Percentiles rank a stretch among this genome's conserved stretches.
Conservation (phyloP, 2,888 invertebrate genomes). For the Gymnosoma rotundatum region DNA sequence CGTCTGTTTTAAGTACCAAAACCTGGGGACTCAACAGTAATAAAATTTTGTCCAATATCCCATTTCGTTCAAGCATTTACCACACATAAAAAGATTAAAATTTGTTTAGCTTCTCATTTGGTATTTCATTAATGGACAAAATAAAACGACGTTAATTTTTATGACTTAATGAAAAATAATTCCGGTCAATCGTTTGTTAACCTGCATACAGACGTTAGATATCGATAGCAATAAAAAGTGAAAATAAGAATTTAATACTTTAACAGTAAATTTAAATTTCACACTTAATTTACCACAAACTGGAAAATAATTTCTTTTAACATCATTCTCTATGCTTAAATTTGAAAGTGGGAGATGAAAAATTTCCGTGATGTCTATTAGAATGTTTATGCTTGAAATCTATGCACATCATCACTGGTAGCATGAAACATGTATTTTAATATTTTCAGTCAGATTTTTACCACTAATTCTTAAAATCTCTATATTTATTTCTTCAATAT, state of each 20-base stretch:
- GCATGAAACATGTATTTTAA: no score
- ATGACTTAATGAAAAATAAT: conserved; percentile 41
- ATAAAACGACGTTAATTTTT: conserved; percentile 23
- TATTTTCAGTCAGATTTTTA: no score
- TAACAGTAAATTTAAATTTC: conserved; percentile 31
- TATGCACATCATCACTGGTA: no score
- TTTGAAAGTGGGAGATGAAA: neutral
- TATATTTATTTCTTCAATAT: no score
- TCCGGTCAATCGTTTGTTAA: neutral
- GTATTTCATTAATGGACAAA: conserved; percentile 16
- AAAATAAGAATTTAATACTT: neutral
- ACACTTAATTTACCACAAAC: conserved; percentile 26
- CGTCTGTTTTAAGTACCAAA: neutral
- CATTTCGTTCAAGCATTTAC: conserved; percentile 15
- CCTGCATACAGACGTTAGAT: neutral
- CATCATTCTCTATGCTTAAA: neutral
- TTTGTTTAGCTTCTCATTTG: conserved; percentile 5
- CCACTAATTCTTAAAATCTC: no score
- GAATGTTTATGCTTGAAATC: no score
- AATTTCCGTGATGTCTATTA: neutral
- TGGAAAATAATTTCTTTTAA: neutral
- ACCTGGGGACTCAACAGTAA: conserved; percentile 15
- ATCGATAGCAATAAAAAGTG: conserved; percentile 17
- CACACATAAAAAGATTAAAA: conserved; percentile 16
- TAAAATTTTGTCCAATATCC: conserved; percentile 1